These are phyloP conservation scores for Drosophila nr. medialis DNA, from an alignment of 2,888 invertebrate genomes.

Conservation along the genomic window DNA sequence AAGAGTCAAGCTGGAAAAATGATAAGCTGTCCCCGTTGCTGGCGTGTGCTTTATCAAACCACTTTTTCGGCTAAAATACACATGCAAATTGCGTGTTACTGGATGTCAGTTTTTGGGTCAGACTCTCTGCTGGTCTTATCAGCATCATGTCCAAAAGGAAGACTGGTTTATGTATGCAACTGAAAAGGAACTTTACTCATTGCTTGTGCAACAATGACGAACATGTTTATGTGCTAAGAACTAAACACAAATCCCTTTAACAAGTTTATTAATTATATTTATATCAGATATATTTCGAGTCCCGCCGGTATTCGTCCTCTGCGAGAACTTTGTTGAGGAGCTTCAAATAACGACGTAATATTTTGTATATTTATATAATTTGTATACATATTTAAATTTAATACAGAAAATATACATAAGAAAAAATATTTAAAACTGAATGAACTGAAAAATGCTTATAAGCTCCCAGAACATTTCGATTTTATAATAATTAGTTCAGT, in stretches of 20 bases:
- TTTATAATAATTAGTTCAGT: neutral
- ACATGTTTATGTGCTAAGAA: neutral
- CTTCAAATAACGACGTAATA: neutral
- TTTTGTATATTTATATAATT: neutral
- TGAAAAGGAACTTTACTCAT: neutral
- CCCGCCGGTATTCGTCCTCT: neutral
- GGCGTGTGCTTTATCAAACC: slow-evolving; percentile 45
- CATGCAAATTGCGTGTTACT: slow-evolving; percentile 55
- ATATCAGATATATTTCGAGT: neutral
- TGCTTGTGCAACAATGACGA: neutral
- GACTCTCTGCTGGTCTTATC: slow-evolving; percentile 8
- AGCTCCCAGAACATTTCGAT: neutral
- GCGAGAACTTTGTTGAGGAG: neutral
- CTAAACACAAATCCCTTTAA: neutral
- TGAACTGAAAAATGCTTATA: neutral
- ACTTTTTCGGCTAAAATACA: slow-evolving; percentile 28
- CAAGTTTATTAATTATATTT: neutral
- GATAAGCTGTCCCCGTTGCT: slow-evolving; percentile 44
- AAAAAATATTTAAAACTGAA: neutral
- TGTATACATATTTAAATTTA: neutral
- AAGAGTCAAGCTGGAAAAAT: slow-evolving; percentile 44
- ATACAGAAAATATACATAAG: neutral
- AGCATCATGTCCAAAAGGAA: neutral
- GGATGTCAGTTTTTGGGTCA: slow-evolving; percentile 36
- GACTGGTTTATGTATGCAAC: neutral